A percentile compares a stretch with the other conserved stretches of the same genome.
phyloP scores from a whole-genome alignment of 2,797 vertebrate genomes.

The Prionace glauca region DNA sequence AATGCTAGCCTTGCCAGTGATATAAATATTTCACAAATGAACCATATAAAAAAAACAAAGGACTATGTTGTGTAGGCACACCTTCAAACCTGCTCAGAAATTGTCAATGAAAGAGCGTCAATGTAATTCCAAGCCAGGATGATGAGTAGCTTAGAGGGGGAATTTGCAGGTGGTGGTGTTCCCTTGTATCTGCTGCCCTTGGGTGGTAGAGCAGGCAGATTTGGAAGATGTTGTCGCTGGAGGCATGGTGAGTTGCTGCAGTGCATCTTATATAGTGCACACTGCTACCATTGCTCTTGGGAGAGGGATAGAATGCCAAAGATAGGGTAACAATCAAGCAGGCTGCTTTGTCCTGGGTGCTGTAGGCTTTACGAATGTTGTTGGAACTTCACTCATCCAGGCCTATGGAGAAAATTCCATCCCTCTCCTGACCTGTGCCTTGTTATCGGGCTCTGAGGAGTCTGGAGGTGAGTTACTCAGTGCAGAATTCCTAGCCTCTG shows the following conservation, averaged over 20 bases:
- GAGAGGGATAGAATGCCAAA: too few relatives aligned
- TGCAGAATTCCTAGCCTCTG: neutral
- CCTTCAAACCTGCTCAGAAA: too few relatives aligned
- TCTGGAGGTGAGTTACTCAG: neutral
- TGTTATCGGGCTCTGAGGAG: neutral
- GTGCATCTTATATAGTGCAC: neutral
- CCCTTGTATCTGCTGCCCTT: too few relatives aligned
- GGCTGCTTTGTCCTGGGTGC: neutral
- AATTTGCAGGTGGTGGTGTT: too few relatives aligned
- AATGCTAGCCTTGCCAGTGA: too few relatives aligned
- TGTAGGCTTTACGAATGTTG: neutral
- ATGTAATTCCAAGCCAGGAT: too few relatives aligned
- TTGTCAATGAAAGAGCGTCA: too few relatives aligned
- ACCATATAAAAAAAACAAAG: too few relatives aligned
- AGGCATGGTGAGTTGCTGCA: neutral
- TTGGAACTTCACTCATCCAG: neutral
- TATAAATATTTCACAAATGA: too few relatives aligned
- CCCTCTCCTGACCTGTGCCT: neutral
- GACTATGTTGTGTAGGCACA: too few relatives aligned
- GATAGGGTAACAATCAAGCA: neutral
- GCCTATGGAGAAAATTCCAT: neutral
- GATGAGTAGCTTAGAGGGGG: too few relatives aligned
- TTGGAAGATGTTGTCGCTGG: neutral
- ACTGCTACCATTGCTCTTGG: neutral
- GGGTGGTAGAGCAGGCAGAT: too few relatives aligned